These are phyloP conservation scores for Ichneumon xanthorius DNA, from an alignment of 2,888 invertebrate species.

Conservation along the genomic window DNA sequence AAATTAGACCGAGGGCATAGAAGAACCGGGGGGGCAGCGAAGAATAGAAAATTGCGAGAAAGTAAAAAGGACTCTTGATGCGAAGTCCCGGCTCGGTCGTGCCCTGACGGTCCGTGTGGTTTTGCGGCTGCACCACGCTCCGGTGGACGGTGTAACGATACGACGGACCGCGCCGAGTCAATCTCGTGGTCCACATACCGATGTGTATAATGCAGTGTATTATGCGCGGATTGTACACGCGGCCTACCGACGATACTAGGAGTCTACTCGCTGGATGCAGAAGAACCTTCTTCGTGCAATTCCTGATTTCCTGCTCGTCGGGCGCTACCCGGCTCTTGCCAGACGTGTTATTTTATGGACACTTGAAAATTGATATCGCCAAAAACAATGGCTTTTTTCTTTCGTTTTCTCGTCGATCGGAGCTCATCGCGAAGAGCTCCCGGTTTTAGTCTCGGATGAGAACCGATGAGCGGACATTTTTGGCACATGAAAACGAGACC, in stretches of 20 bases:
- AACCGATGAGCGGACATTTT: background rate
- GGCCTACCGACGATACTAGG: conserved; percentile 30
- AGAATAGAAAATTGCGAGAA: conserved; percentile 22
- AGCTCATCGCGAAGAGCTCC: background rate
- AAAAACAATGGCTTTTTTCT: background rate
- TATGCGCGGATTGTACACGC: conserved; percentile 24
- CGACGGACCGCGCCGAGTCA: conserved; percentile 47
- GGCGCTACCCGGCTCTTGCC: background rate
- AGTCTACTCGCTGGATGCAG: conserved; percentile 12
- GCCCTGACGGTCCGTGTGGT: conserved; percentile 74
- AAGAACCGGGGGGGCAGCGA: background rate
- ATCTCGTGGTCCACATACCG: conserved; percentile 56
- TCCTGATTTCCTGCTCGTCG: conserved; percentile 75
- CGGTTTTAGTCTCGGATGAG: background rate
- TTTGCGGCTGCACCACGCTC: conserved; percentile 80
- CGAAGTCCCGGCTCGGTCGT: conserved; percentile 38
- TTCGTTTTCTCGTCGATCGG: background rate
- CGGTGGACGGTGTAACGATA: conserved; percentile 77
- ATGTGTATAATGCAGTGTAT: conserved; percentile 42
- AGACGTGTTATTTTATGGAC: background rate
- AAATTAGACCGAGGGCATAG: background rate
- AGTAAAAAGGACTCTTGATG: conserved; percentile 3
- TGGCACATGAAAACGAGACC: too few species aligned
- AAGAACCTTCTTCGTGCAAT: conserved; percentile 63
- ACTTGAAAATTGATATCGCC: background rate